Evolutionary conservation across 2,113 vertebrate genomes (phyloP).

Genomic region (Pandion haliaetus): DNA sequence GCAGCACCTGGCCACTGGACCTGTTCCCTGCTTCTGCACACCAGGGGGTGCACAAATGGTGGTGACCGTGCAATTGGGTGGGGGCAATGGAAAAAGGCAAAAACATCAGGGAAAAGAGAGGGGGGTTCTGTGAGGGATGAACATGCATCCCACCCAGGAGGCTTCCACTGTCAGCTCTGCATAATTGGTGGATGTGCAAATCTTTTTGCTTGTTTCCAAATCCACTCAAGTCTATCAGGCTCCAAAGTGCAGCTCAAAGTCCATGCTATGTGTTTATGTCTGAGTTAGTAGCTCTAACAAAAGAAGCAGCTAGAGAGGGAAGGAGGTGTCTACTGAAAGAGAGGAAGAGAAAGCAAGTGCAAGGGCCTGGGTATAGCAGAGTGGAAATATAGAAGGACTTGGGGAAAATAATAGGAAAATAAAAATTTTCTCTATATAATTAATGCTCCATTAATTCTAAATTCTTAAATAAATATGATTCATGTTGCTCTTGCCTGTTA

Average conservation of each 20-base stretch:
- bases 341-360: neutral
- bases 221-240: neutral
- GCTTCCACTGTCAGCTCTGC: neutral
- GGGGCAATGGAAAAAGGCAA: neutral
- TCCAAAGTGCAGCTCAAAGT: neutral
- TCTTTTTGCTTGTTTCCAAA: neutral
- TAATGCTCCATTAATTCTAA: neutral
- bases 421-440: neutral
- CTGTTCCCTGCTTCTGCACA: neutral
- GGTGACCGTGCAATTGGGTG: fast-evolving
- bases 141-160: neutral
- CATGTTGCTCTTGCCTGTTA: neutral
- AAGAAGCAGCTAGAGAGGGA: neutral
- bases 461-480: neutral
- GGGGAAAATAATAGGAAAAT: neutral
- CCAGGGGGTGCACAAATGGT: fast-evolving
- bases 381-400: neutral
- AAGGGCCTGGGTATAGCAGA: neutral
- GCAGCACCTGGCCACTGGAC: no score
- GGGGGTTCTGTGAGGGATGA: neutral
- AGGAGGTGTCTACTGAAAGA: neutral
- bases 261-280: neutral
- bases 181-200: neutral
- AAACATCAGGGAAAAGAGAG: neutral
- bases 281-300: neutral